Conservation (phyloP, 2,888 invertebrate genomes). For the Petrolisthes cinctipes region DNA sequence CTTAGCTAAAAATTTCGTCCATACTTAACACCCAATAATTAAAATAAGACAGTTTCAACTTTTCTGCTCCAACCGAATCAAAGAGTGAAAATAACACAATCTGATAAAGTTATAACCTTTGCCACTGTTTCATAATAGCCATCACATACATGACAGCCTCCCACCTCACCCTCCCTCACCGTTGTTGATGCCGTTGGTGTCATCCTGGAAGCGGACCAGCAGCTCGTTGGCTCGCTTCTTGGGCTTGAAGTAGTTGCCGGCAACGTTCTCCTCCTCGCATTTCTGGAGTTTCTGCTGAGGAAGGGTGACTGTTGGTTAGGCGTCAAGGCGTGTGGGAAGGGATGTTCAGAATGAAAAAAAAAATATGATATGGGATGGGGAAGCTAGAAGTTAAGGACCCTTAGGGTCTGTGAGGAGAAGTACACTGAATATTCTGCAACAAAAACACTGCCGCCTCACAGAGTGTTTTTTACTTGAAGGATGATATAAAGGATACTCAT, state of each 20-base stretch:
- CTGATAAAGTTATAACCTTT: neutral
- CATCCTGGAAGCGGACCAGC: conserved; percentile 60
- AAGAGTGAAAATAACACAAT: too few species aligned
- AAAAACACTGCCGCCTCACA: too few species aligned
- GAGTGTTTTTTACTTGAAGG: too few species aligned
- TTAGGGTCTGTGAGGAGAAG: too few species aligned
- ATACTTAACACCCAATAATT: too few species aligned
- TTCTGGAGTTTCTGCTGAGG: conserved; percentile 73
- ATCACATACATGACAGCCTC: neutral
- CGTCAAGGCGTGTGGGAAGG: neutral
- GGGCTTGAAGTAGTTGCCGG: conserved; percentile 81
- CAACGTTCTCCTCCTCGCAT: conserved; percentile 76
- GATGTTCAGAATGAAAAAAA: too few species aligned
- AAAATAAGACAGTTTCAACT: too few species aligned
- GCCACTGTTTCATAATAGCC: neutral
- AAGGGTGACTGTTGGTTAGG: neutral
- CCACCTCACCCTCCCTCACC: neutral
- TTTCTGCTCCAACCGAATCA: too few species aligned
- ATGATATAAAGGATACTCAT: too few species aligned
- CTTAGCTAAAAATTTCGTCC: too few species aligned
- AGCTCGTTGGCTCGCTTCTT: conserved; percentile 63
- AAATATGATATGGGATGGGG: too few species aligned
- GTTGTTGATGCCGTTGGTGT: neutral
- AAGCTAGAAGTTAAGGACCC: neutral
- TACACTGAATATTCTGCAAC: too few species aligned